Evolutionary conservation across 2,113 vertebrate genomes (phyloP).

Genomic region (Seriola dumerili): DNA sequence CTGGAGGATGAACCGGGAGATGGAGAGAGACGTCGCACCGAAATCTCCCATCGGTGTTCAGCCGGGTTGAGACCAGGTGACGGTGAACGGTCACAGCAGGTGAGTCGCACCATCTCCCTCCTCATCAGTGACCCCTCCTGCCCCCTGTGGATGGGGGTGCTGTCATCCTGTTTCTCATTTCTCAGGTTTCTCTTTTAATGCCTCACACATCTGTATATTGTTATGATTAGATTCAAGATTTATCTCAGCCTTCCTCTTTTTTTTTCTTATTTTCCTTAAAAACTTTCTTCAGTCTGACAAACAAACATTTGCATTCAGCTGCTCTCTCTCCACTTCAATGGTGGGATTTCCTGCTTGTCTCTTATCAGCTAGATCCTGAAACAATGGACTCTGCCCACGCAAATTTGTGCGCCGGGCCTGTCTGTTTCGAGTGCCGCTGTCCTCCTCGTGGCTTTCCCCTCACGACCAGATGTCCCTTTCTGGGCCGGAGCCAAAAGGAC

Average conservation of each 20-base stretch:
- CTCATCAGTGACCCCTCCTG: too few relatives aligned
- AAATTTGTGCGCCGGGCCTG: constrained; percentile 21
- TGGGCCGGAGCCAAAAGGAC: constrained; percentile 61
- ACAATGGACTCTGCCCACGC: constrained; percentile 80
- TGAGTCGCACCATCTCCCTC: too few relatives aligned
- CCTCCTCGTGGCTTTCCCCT: constrained; percentile 46
- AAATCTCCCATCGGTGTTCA: too few relatives aligned
- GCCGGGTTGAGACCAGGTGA: too few relatives aligned
- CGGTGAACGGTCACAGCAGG: too few relatives aligned
- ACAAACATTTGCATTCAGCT: constrained; percentile 53
- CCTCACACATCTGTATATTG: background rate
- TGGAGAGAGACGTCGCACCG: too few relatives aligned
- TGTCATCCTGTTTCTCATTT: too few relatives aligned
- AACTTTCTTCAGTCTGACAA: constrained; percentile 59
- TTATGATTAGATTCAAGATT: constrained; percentile 17
- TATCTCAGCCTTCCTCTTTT: constrained; percentile 22
- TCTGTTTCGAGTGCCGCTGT: constrained; percentile 38
- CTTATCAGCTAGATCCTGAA: constrained; percentile 82
- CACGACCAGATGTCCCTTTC: constrained; percentile 74
- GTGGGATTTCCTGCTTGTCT: constrained; percentile 84
- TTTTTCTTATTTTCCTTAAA: constrained; percentile 31
- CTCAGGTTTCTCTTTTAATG: too few relatives aligned
- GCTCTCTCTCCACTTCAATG: constrained; percentile 69
- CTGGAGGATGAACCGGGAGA: too few relatives aligned
- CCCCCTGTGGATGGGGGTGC: too few relatives aligned